These are phyloP conservation scores for Chlorops oryzae DNA, from an alignment of 1,140 invertebrate species.

Conservation along the genomic window DNA sequence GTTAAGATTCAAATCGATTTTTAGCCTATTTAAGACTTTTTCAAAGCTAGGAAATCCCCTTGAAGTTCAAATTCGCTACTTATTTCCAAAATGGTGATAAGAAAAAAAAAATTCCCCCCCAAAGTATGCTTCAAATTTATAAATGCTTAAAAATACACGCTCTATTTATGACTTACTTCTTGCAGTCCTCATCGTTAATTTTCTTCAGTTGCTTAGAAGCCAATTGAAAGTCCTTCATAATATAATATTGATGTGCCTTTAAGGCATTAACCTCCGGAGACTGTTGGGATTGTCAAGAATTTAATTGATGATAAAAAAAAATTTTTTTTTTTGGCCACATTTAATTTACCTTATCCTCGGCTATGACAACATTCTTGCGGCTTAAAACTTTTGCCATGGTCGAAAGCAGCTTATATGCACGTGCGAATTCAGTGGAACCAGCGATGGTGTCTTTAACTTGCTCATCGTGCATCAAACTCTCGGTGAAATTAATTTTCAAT, in stretches of 20 bases:
- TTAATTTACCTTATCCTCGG: constrained; percentile 41
- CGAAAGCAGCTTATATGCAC: constrained; percentile 49
- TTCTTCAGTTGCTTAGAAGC: constrained; percentile 51
- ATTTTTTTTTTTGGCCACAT: background rate
- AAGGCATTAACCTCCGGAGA: constrained; percentile 39
- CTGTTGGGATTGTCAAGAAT: background rate
- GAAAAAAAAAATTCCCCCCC: background rate
- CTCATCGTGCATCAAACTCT: background rate
- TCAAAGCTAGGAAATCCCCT: no score
- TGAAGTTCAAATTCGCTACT: no score
- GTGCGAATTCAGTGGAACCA: constrained; percentile 21
- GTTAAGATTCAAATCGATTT: no score
- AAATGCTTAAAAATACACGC: no score
- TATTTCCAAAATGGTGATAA: background rate
- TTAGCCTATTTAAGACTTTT: no score
- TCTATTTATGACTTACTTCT: constrained; percentile 20
- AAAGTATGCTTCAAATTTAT: background rate
- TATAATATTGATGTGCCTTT: constrained; percentile 53
- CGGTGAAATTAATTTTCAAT: constrained; percentile 3
- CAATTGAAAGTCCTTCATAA: constrained; percentile 54
- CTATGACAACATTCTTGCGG: constrained; percentile 50
- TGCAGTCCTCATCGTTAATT: constrained; percentile 37
- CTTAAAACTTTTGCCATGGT: constrained; percentile 51
- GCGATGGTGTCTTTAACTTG: constrained; percentile 29
- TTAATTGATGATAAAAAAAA: background rate